Evolutionary conservation across 2,888 invertebrate genomes (phyloP).

Genomic region (Agrotis ipsilon): DNA sequence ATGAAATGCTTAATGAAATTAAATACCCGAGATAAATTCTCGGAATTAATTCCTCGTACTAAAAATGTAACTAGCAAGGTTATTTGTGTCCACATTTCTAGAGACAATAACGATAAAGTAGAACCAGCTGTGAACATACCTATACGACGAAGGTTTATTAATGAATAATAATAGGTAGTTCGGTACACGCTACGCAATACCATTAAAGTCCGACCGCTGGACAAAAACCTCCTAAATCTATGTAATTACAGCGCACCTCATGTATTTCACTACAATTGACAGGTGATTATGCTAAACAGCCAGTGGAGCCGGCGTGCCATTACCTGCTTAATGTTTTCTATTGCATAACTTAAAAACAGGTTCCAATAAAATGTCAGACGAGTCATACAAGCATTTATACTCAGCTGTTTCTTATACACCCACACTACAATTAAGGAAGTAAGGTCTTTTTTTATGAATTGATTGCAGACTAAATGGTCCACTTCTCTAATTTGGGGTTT

Average conservation of each 20-base stretch:
- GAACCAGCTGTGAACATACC: conserved; percentile 48
- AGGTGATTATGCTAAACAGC: conserved; percentile 83
- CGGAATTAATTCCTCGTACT: conserved; percentile 15
- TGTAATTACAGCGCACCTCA: conserved; percentile 59
- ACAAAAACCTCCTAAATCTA: conserved; percentile 62
- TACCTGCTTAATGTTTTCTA: conserved; percentile 82
- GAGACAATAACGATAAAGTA: conserved; percentile 24
- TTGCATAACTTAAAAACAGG: conserved; percentile 88
- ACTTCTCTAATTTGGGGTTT: conserved; percentile 74
- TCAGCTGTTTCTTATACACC: conserved; percentile 82
- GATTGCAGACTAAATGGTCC: conserved; percentile 73
- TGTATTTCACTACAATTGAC: conserved; percentile 76
- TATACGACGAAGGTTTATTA: conserved; percentile 27
- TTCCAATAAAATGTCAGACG: conserved; percentile 84
- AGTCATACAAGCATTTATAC: conserved; percentile 77
- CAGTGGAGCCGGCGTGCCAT: conserved; percentile 75
- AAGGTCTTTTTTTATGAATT: conserved; percentile 76
- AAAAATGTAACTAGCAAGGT: conserved; percentile 11
- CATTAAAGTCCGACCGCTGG: conserved; percentile 33
- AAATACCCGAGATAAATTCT: conserved; percentile 7
- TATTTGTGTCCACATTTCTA: conserved; percentile 10
- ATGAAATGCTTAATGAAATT: conserved; percentile 39
- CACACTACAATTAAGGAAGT: conserved; percentile 77
- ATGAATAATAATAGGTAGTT: conserved; percentile 40
- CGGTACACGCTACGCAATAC: conserved; percentile 23